Percentiles rank a stretch among this genome's conserved stretches.
These are phyloP conservation scores for Euborellia annulipes DNA, from an alignment of 1,140 invertebrate species.

Conservation along the genomic window DNA sequence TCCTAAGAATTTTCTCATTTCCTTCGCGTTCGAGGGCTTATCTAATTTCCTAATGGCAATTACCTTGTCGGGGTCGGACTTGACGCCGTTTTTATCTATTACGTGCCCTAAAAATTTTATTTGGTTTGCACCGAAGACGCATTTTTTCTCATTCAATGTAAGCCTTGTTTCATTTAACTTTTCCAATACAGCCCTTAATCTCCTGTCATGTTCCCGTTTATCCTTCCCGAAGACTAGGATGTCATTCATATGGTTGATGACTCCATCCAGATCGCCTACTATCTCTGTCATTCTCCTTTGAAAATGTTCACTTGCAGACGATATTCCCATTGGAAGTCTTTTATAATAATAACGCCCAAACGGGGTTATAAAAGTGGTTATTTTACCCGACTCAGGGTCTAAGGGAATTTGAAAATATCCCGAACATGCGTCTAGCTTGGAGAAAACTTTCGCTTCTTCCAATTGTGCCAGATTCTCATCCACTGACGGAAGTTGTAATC, in stretches of 20 bases:
- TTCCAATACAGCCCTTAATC: background rate
- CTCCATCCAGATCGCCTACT: constrained; percentile 8
- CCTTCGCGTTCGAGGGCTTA: constrained; percentile 5
- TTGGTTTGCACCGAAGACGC: constrained; percentile 7
- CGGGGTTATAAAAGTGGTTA: constrained; percentile 25
- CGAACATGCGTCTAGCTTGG: constrained; percentile 19
- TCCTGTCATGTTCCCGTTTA: constrained; percentile 3
- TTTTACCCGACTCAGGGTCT: constrained; percentile 15
- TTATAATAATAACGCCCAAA: constrained; percentile 22
- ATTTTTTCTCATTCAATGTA: constrained; percentile 10
- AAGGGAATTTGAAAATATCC: constrained; percentile 25
- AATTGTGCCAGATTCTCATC: constrained; percentile 13
- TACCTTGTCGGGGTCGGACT: constrained; percentile 21
- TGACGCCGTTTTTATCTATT: constrained; percentile 18
- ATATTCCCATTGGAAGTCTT: constrained; percentile 24
- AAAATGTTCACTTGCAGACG: constrained; percentile 17
- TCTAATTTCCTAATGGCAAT: constrained; percentile 15
- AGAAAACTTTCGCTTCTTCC: constrained; percentile 18
- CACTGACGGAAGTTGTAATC: constrained; percentile 10
- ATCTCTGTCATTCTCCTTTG: constrained; percentile 13
- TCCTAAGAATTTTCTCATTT: constrained; percentile 21
- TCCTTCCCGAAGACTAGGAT: constrained; percentile 5
- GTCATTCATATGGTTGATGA: constrained; percentile 12
- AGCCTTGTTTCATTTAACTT: constrained; percentile 11
- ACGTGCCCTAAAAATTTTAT: constrained; percentile 22